Evolutionary conservation across 2,113 vertebrate genomes (phyloP), one percentile per base, ranked within the genome.

Genomic region (Percina caprodes): DNA sequence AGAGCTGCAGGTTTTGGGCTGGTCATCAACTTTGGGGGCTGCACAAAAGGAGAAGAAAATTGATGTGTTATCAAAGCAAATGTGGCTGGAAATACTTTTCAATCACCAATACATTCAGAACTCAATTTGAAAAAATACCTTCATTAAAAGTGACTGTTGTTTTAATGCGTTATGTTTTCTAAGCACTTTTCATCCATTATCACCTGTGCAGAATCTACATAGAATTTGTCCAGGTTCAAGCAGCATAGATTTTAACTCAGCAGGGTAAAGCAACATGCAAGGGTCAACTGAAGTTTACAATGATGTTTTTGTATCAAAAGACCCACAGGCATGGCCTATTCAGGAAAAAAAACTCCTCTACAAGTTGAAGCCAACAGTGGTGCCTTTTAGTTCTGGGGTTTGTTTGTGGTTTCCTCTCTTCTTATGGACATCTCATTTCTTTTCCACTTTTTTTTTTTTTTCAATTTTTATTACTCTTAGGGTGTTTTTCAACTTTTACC

Each of bases 1-100:
- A 16, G 97, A 95, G 93, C 96, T 99, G 95, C 98, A 99, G 16
- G 98, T 99, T 95, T 97, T 98, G 58, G 92, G 86, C 21, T 78
- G 86, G 55, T 87, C 83, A 1, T 92, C 88, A 12, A 73, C n/a
- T 91, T 91, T 91, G 74, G 96, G 95, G 88, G 89, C 98, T 99
- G 84, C 46, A 92, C 85, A 69, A 70, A 76, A 88, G 74, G 11
- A 48, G 6, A 11, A 23, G 1, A 87, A 82, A 94, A 26, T 4
- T 26, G 26, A 83, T 55, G 16, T 5, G 0, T 86, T 67, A 73
- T 73, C n/a, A 80, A 59, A 61, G 54, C 63, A 55, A 58, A 23
- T 30, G 23, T 9, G 7, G 4, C 52, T 46, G 2, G 23, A 59
- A 80, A 69, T 7, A 26, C 23, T 67, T 15, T 49, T 58, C 59